Evolutionary conservation across 2,888 invertebrate genomes (phyloP), one percentile per base, ranked within the genome.

Genomic region (Pycnomerus fuliginosus): DNA sequence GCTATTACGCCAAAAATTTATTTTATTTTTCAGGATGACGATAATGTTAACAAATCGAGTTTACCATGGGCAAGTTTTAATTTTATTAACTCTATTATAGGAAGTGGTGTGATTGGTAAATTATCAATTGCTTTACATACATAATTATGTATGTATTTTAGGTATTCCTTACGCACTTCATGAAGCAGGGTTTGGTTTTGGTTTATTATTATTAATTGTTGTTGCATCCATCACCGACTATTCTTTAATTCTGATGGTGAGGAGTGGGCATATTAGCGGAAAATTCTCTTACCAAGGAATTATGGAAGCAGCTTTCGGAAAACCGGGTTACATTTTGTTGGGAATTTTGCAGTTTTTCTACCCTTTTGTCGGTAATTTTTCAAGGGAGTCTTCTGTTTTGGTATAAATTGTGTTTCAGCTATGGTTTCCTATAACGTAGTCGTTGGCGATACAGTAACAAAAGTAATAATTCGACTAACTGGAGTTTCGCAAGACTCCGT

Each of bases 341-440:
- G 85, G 88, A 1, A 69, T 81, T 22, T 73, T 90, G 46, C 90
- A 90, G 69, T 89, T 90, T 63, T 77, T 87, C 61, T 90, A 90
- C 73, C 90, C 90, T 1, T 85, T 90, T 64, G 82, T 90, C 61
- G 89, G 90, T 88, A 2, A 3, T 11, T 32, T 3, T 32, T 11
- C 14, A 15, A n/a, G n/a, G n/a, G n/a, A n/a, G n/a, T n/a, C n/a
- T n/a, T n/a, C n/a, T n/a, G n/a, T n/a, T n/a, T n/a, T n/a, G n/a
- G n/a, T n/a, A n/a, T n/a, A n/a, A n/a, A n/a, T 42, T 46, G 42
- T 47, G 29, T 64, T 77, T 23, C 76, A 89, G 90, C 89, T 4
- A 90, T 90, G 89, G 85, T 90, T 44, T 89, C 89, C 42, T 90
- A 90, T 71, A 90, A 90, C 70, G 85, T 90, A 11, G 89, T 90